Conservation (phyloP, 1,140 invertebrate genomes). For the Drosophila tristis region DNA sequence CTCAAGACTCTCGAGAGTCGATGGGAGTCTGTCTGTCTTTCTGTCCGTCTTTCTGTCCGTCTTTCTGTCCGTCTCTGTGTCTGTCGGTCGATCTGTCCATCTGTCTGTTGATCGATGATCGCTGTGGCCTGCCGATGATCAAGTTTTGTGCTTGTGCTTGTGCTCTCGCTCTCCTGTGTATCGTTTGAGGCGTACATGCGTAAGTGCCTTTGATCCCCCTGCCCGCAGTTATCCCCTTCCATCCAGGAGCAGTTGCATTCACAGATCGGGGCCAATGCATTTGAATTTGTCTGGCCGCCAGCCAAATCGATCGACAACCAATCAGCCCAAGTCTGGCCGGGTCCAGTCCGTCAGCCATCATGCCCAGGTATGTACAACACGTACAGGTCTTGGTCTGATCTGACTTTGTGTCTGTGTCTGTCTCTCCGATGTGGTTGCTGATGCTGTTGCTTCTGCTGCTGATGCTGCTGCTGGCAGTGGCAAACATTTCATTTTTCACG, state of each 20-base stretch:
- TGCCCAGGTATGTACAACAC: conserved; percentile 16
- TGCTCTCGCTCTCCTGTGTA: conserved; percentile 20
- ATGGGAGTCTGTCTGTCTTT: conserved; percentile 8
- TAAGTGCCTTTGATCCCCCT: conserved; percentile 61
- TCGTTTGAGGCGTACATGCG: conserved; percentile 78
- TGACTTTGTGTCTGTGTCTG: too few relatives aligned
- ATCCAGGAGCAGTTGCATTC: conserved; percentile 66
- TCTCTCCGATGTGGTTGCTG: not conserved
- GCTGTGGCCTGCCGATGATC: conserved; percentile 41
- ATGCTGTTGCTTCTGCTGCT: conserved; percentile 7
- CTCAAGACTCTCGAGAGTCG: conserved; percentile 4
- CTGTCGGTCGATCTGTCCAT: conserved; percentile 18
- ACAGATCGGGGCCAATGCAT: conserved; percentile 75
- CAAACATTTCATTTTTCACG: conserved; percentile 80
- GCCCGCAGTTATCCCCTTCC: conserved; percentile 3
- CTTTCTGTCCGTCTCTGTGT: conserved; percentile 1
- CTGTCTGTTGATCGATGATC: conserved; percentile 64
- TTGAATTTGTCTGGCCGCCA: conserved; percentile 77
- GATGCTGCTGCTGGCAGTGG: conserved; percentile 67
- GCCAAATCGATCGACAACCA: conserved; percentile 79
- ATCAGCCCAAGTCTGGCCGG: conserved; percentile 53
- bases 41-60: not conserved
- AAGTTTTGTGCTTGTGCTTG: conserved; percentile 14
- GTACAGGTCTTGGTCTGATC: not conserved
- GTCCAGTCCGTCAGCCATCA: conserved; percentile 55